Evolutionary conservation across 2,113 vertebrate genomes (phyloP).

Genomic region (Prionailurus bengalensis): DNA sequence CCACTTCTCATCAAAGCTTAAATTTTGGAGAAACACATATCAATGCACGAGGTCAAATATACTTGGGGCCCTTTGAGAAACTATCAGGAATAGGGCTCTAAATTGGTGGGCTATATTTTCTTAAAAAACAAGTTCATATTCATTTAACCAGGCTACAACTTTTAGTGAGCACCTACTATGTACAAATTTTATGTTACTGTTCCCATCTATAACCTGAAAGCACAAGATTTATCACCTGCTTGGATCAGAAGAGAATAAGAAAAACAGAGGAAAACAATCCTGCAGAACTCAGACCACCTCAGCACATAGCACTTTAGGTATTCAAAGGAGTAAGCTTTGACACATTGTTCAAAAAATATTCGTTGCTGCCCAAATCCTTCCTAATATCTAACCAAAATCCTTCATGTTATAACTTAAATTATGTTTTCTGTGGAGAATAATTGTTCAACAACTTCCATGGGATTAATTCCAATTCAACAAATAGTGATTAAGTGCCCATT

Average conservation of each 20-base stretch:
- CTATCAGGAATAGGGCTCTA: background rate
- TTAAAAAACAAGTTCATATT: constrained; percentile 29
- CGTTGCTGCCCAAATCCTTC: constrained; percentile 7
- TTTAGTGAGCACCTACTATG: background rate
- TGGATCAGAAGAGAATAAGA: background rate
- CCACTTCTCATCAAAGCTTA: constrained; percentile 15
- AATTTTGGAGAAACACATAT: background rate
- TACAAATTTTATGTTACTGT: background rate
- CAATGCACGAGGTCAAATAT: background rate
- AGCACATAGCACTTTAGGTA: background rate
- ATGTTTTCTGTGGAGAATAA: background rate
- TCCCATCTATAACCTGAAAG: background rate
- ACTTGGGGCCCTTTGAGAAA: background rate
- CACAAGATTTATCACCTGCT: background rate
- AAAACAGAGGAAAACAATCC: constrained; percentile 24
- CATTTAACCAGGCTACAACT: background rate
- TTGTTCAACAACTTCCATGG: background rate
- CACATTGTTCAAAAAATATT: background rate
- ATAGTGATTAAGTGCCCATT: background rate
- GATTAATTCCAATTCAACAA: constrained; percentile 34
- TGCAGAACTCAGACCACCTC: background rate
- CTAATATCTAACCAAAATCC: constrained; percentile 10
- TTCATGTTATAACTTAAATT: background rate
- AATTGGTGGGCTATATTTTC: background rate
- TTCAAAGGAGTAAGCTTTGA: background rate